A percentile compares a stretch with the other conserved stretches of the same genome.
Evolutionary conservation across 2,113 vertebrate species (phyloP).

Genomic region (Crotalus tigris): DNA sequence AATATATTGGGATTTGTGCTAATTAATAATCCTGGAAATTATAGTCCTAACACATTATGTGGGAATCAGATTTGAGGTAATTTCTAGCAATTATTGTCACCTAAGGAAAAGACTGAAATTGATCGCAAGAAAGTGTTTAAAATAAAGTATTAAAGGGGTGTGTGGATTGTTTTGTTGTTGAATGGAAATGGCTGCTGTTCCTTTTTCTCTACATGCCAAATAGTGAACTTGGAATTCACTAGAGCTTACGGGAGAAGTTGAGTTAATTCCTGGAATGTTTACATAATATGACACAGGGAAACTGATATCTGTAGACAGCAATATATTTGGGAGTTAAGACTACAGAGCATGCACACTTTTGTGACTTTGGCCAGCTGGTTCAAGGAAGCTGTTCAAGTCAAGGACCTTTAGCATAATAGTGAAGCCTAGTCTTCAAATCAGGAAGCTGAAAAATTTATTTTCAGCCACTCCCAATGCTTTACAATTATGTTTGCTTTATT

Average conservation of each 20-base stretch:
- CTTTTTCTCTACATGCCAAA: neutral
- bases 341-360: neutral
- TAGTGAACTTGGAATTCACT: neutral
- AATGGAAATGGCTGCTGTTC: neutral
- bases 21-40: neutral
- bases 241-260: neutral
- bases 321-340: neutral
- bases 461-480: neutral
- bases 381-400: neutral
- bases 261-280: neutral
- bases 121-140: neutral
- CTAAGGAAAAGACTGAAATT: neutral
- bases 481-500: neutral
- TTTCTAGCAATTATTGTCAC: neutral
- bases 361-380: neutral
- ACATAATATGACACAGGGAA: neutral
- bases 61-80: neutral
- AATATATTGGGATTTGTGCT: neutral
- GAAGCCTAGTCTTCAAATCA: neutral
- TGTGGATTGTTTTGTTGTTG: neutral
- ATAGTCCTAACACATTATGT: neutral
- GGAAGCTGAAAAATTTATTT: neutral
- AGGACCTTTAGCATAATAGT: neutral
- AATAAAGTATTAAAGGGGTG: constrained; percentile 13
- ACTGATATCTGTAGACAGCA: neutral